Percentiles rank a stretch among this genome's conserved stretches.
These are phyloP conservation scores for Drosophila busckii DNA, from an alignment of 1,140 invertebrate genomes.

Conservation along the genomic window DNA sequence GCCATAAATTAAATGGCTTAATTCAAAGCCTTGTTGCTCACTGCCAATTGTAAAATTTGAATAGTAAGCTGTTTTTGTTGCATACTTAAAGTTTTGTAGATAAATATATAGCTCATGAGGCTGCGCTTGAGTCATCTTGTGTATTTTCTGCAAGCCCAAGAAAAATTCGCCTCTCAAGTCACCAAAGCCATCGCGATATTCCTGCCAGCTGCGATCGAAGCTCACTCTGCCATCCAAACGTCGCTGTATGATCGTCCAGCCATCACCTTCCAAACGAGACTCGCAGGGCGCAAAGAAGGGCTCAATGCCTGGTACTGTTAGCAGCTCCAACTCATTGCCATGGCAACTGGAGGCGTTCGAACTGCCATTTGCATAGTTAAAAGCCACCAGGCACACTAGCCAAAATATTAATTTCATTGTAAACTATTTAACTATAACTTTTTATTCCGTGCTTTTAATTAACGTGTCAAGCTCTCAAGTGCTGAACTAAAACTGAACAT, in stretches of 20 bases:
- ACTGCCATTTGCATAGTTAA: too few species aligned
- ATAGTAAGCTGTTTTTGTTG: conserved; percentile 6
- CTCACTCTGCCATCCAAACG: conserved; percentile 13
- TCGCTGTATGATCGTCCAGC: conserved; percentile 28
- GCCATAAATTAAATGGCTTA: neutral
- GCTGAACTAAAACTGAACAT: too few species aligned
- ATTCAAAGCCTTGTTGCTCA: neutral
- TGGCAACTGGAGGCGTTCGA: too few species aligned
- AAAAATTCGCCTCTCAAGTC: conserved; percentile 15
- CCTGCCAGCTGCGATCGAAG: conserved; percentile 22
- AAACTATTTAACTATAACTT: too few species aligned
- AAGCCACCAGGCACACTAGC: too few species aligned
- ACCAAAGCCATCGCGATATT: conserved; percentile 19
- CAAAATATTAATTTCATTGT: too few species aligned
- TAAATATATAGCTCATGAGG: conserved; percentile 10
- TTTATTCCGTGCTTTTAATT: too few species aligned
- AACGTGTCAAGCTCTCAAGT: too few species aligned
- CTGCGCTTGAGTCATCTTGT: neutral
- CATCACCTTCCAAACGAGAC: neutral
- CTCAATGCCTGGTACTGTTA: neutral
- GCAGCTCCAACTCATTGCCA: too few species aligned
- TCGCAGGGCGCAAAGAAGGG: conserved; percentile 17
- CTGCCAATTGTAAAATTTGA: conserved; percentile 4
- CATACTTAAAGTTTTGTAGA: neutral
- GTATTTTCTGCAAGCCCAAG: conserved; percentile 18